These are phyloP conservation scores for Nycticorax nycticorax DNA, from an alignment of 2,113 vertebrate species.

Conservation along the genomic window DNA sequence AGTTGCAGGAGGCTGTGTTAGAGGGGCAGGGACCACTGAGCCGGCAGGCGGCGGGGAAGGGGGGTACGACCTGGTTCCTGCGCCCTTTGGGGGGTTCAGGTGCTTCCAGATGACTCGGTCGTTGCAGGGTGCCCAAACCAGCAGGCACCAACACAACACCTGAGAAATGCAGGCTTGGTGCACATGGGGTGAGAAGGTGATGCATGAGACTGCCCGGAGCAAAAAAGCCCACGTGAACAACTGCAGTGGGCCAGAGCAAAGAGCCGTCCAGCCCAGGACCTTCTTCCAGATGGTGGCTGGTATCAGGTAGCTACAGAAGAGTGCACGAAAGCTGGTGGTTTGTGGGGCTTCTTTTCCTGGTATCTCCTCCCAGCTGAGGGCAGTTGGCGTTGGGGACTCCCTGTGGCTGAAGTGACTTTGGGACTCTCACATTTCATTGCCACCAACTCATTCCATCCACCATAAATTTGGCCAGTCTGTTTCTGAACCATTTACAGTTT, in stretches of 20 bases:
- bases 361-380: not conserved
- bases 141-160: no score
- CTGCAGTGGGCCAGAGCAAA: not conserved
- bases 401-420: not conserved
- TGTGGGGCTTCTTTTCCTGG: not conserved
- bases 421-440: not conserved
- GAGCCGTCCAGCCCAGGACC: not conserved
- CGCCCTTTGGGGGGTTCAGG: not conserved
- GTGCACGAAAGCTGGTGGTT: not conserved
- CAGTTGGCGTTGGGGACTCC: accelerated
- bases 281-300: not conserved
- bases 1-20: not conserved
- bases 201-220: not conserved
- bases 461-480: not conserved
- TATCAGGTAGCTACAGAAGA: not conserved
- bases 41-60: not conserved
- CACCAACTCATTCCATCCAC: not conserved
- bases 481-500: not conserved
- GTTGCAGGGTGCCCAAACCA: not conserved
- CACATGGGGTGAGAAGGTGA: accelerated
- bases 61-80: not conserved
- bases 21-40: not conserved
- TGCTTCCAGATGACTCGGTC: not conserved
- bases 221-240: accelerated
- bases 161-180: not conserved